A percentile compares a stretch with the other conserved stretches of the same genome.
Conservation (phyloP, 2,797 vertebrate genomes). For the Novumbra hubbsi region DNA sequence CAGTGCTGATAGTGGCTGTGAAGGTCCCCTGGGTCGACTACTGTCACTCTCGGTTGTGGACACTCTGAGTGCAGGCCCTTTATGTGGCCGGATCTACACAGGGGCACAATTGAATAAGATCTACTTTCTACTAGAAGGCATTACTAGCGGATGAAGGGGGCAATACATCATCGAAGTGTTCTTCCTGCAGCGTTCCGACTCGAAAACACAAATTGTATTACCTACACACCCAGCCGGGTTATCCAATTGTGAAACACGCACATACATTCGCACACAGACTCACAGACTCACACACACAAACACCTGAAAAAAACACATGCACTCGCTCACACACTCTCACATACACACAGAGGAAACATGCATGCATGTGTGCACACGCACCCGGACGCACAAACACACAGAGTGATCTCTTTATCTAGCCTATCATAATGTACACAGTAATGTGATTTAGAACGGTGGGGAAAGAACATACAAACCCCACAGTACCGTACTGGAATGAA, state of each 20-base stretch:
- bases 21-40: constrained; percentile 10
- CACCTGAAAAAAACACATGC: background rate
- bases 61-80: constrained; percentile 6
- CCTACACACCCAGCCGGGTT: constrained; percentile 54
- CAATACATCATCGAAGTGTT: constrained; percentile 65
- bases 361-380: background rate
- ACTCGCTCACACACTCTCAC: background rate
- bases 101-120: constrained; percentile 47
- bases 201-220: constrained; percentile 66
- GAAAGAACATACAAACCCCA: constrained; percentile 19
- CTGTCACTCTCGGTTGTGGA: constrained; percentile 11
- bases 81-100: constrained; percentile 13
- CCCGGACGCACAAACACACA: background rate
- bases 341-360: background rate
- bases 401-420: constrained; percentile 26
- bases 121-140: constrained; percentile 31
- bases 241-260: constrained; percentile 28
- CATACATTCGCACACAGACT: constrained; percentile 4
- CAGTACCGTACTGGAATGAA: constrained; percentile 53
- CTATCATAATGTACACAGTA: constrained; percentile 60
- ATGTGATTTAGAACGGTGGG: constrained; percentile 47
- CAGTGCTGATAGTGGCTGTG: constrained; percentile 1
- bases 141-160: constrained; percentile 56
- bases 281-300: constrained; percentile 16
- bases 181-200: constrained; percentile 52